phyloP scores from a whole-genome alignment of 1,140 invertebrate species.

The Coptotermes formosanus region DNA sequence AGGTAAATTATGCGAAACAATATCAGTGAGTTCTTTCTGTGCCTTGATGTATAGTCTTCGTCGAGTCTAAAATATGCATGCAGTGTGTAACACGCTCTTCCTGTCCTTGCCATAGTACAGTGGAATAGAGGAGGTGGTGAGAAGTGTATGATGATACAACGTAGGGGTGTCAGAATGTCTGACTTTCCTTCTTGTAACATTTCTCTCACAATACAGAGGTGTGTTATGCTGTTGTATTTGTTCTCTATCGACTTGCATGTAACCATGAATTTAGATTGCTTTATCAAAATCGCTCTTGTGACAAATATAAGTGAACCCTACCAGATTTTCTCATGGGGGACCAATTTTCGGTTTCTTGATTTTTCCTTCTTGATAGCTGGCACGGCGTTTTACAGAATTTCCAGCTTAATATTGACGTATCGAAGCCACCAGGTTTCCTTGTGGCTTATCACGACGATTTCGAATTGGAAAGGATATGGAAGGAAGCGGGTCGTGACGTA shows the following conservation, averaged over 20 bases:
- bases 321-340: neutral
- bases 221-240: neutral
- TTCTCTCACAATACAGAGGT: neutral
- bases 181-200: neutral
- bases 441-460: too few species aligned
- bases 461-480: too few species aligned
- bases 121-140: too few species aligned
- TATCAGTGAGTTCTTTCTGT: too few species aligned
- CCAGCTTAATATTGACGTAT: neutral
- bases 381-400: neutral
- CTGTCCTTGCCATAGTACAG: too few species aligned
- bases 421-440: too few species aligned
- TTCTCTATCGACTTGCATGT: neutral
- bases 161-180: neutral
- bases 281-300: neutral
- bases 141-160: neutral
- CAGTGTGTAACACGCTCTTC: too few species aligned
- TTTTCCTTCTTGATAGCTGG: neutral
- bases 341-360: neutral
- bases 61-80: too few species aligned
- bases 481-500: too few species aligned
- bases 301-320: neutral
- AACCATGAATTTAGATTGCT: neutral
- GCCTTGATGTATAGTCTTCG: too few species aligned
- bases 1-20: too few species aligned